These are phyloP conservation scores for Andrena fulva DNA, from an alignment of 2,888 invertebrate genomes.

Conservation along the genomic window DNA sequence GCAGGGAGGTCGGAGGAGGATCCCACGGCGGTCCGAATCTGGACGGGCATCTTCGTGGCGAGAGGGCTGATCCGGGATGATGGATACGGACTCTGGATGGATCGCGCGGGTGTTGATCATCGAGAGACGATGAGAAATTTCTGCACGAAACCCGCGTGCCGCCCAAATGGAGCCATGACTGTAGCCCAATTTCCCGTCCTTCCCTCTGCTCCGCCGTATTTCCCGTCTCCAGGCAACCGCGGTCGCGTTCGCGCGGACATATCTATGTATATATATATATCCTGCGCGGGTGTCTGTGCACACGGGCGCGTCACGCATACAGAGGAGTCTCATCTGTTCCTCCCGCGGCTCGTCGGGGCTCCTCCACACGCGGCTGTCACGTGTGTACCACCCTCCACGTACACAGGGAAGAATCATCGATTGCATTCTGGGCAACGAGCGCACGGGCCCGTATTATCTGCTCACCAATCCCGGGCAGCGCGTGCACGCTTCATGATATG, in stretches of 20 bases:
- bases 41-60: not conserved
- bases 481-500: slow-evolving; percentile 53
- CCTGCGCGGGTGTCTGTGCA: slow-evolving; percentile 11
- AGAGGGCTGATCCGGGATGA: not conserved
- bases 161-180: slow-evolving; percentile 56
- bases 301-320: slow-evolving; percentile 24
- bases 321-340: slow-evolving; percentile 10
- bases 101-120: slow-evolving; percentile 34
- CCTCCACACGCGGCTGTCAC: too few relatives aligned
- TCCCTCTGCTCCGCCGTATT: slow-evolving; percentile 59
- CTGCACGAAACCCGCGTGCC: slow-evolving; percentile 43
- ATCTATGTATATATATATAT: too few relatives aligned
- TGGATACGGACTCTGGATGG: slow-evolving; percentile 6
- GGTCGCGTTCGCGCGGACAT: slow-evolving; percentile 8
- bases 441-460: slow-evolving; percentile 52
- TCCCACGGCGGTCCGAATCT: not conserved
- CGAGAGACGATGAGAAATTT: slow-evolving; percentile 18
- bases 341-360: too few relatives aligned
- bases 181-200: slow-evolving; percentile 56
- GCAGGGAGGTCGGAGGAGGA: not conserved
- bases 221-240: slow-evolving; percentile 69
- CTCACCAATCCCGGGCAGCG: slow-evolving; percentile 46
- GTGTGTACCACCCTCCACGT: not conserved
- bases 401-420: slow-evolving; percentile 49
- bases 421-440: slow-evolving; percentile 55